These are phyloP conservation scores for Polypedilum vanderplanki DNA, from an alignment of 1,140 invertebrate species.

Conservation along the genomic window DNA sequence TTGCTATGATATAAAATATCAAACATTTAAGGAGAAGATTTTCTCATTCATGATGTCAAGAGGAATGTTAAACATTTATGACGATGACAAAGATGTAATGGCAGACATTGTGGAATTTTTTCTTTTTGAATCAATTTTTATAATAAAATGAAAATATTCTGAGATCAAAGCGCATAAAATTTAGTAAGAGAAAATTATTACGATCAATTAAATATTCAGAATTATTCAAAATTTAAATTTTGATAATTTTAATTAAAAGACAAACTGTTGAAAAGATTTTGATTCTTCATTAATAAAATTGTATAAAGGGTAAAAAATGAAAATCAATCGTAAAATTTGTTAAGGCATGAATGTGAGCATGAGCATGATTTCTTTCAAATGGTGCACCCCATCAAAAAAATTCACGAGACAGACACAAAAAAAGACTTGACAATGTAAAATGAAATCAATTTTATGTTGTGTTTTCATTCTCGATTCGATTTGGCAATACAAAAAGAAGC, in stretches of 20 bases:
- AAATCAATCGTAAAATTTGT: background rate
- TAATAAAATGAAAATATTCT: too few relatives aligned
- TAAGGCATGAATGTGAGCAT: background rate
- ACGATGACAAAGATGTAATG: conserved; percentile 17
- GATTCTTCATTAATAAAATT: too few relatives aligned
- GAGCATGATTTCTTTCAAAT: background rate
- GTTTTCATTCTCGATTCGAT: background rate
- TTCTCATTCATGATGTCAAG: conserved; percentile 12
- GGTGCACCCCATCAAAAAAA: too few relatives aligned
- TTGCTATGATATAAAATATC: too few relatives aligned
- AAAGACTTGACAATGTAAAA: conserved; percentile 9
- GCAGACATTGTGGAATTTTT: background rate
- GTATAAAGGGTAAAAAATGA: background rate
- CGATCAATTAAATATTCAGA: too few relatives aligned
- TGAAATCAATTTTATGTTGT: conserved; percentile 4
- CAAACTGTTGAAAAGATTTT: too few relatives aligned
- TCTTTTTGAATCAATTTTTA: background rate
- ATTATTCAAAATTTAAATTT: too few relatives aligned
- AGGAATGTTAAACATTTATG: conserved; percentile 19
- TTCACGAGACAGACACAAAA: background rate
- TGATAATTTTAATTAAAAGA: too few relatives aligned
- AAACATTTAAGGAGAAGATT: background rate
- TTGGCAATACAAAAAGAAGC: background rate
- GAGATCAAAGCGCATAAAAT: too few relatives aligned
- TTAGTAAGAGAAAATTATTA: too few relatives aligned